Base-by-base conservation (phyloP, 2,113 vertebrate genomes). In the Triplophysa rosa region DNA sequence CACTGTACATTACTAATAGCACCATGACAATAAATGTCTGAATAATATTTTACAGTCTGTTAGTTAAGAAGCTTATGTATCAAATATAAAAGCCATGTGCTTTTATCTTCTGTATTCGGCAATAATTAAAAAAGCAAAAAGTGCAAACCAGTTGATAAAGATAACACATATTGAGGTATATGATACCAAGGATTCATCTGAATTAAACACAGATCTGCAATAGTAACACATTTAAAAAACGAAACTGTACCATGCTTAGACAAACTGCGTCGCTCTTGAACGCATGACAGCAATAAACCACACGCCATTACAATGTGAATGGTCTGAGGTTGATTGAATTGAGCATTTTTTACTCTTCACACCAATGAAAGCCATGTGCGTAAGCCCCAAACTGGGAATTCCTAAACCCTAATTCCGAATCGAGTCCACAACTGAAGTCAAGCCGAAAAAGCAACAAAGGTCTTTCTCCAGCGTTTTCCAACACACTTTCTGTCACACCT, bases 101-200 rank as follows among this genome's bases (percentile, higher is more conserved):
- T 76, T 76, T 69, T 72, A 64, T 69, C 62, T 58, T 40, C 21
- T n/a, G 52, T 67, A 70, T 24, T 66, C 59, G n/a, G 54, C 45
- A 73, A 65, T 12, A 37, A 58, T 86, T 75, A 84, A 79, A 65
- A 79, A 80, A 82, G 84, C 2, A 86, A 68, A 92, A 92, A 92
- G 91, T 92, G 91, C 92, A 91, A 89, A 86, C 83, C 87, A 88
- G 83, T 86, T 82, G 80, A 89, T 59, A 79, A 70, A 54, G 54
- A 85, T 61, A 56, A 69, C n/a, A 77, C 62, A 67, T 40, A 37
- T 56, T 91, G 91, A 93, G 91, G 91, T 92, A 92, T 91, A 87
- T 85, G 87, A 84, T 86, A 81, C 73, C 69, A 16, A 63, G 77
- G 86, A 58, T 81, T 71, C 21, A 24, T 79, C 77, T 71, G 68